Evolutionary conservation across 2,113 vertebrate genomes (phyloP).

Genomic region (Pteronura brasiliensis): DNA sequence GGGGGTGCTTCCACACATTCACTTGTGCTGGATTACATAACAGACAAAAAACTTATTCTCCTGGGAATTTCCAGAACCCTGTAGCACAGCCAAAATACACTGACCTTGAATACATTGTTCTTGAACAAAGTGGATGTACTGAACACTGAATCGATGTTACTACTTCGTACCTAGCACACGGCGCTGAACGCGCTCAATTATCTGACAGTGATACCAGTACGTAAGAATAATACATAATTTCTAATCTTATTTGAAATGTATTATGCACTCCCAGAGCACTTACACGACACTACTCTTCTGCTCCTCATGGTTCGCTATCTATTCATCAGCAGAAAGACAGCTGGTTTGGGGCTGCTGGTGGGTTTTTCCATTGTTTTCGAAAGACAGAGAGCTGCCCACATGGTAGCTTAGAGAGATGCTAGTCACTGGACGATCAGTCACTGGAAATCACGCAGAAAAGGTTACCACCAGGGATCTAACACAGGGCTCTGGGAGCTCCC

Average conservation of each 20-base stretch:
- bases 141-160: neutral
- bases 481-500: neutral
- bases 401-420: neutral
- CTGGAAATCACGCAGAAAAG: neutral
- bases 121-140: conserved; percentile 34
- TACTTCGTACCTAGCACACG: neutral
- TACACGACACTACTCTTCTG: neutral
- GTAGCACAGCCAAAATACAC: conserved; percentile 64
- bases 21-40: conserved; percentile 62
- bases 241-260: conserved; percentile 45
- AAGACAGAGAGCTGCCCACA: neutral
- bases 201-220: neutral
- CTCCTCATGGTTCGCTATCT: neutral
- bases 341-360: conserved; percentile 13
- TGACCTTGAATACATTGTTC: conserved; percentile 70
- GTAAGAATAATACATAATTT: neutral
- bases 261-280: neutral
- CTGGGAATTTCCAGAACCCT: conserved; percentile 71
- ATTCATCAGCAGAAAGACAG: conserved; percentile 43
- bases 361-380: conserved; percentile 59
- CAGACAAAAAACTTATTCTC: conserved; percentile 39
- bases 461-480: neutral
- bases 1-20: conserved; percentile 30
- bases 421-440: neutral
- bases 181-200: neutral